A percentile compares a stretch with the other conserved stretches of the same genome.
Evolutionary conservation across 2,113 vertebrate species (phyloP).

Genomic region (Podarcis raffonei): DNA sequence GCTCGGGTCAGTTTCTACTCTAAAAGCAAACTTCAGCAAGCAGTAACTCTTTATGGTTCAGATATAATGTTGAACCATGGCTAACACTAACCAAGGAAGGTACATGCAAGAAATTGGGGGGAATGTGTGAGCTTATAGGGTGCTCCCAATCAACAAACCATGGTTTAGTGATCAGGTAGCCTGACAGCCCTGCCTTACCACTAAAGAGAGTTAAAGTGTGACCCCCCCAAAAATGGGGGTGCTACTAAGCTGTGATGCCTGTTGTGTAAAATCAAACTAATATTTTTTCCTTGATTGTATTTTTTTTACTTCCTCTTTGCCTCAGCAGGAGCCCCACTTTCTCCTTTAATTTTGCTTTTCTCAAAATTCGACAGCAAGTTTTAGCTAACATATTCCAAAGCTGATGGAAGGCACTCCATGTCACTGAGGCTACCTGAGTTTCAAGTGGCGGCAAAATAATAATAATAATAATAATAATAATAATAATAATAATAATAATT

Average conservation of each 20-base stretch:
- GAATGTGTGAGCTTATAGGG: neutral
- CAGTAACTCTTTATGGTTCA: neutral
- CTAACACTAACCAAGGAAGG: neutral
- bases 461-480: too few relatives aligned
- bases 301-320: neutral
- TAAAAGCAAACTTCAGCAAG: neutral
- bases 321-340: neutral
- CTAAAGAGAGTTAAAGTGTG: neutral
- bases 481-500: too few relatives aligned
- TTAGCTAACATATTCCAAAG: neutral
- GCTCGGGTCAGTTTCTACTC: neutral
- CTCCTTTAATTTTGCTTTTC: neutral
- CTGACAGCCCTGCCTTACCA: too few relatives aligned
- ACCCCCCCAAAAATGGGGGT: neutral
- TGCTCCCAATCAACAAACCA: neutral
- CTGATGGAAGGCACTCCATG: too few relatives aligned
- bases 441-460: too few relatives aligned
- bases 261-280: neutral
- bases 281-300: neutral
- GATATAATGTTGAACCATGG: neutral
- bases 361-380: neutral
- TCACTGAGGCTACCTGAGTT: too few relatives aligned
- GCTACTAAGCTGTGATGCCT: neutral
- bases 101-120: neutral
- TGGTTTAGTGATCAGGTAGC: neutral